Evolutionary conservation across 2,888 invertebrate species (phyloP), one percentile per base, ranked within the genome.

Genomic region (Gymnosoma rotundatum): DNA sequence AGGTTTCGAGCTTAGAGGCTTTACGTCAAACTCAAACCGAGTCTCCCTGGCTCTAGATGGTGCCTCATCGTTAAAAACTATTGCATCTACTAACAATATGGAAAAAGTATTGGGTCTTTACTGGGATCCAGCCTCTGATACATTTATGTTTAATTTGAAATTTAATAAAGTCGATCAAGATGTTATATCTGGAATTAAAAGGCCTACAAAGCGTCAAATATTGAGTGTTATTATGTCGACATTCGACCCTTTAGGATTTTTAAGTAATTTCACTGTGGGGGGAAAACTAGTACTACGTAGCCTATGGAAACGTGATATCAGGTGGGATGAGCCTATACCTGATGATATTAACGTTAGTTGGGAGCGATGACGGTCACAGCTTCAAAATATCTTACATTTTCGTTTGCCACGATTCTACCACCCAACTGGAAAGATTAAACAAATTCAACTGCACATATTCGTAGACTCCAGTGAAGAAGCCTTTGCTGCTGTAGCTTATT

Each of bases 231-330:
- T 87, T 3, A 89, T 89, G 88, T 88, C 88, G 0, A 38, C 89
- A 3, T 89, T 86, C 67, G 88, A 89, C 60, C 88, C 88, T 0
- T 69, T 89, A 0, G 89, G 88, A 0, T 67, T 88, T 9, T 72
- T 88, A 0, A 66, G 84, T 0, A 88, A 88, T 0, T 86, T 86
- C 25, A 87, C 45, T 45, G 14, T 45, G 12, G 45, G 45, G 45
- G 45, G 45, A 14, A 45, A 45, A 45, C 45, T 45, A 14, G 45
- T 45, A 45, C 45, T 45, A 45, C 45, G 45, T 12, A 45, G 45
- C 45, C 45, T 45, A 14, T 45, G 45, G 45, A 45, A 45, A 45
- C 45, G 45, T 86, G 3, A 61, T 87, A 8, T 48, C 45, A 14
- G 32, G 45, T 45, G 45, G 45, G 45, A 45, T 45, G 45, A 45